These are phyloP conservation scores for Hycleus phaleratus DNA, from an alignment of 1,140 invertebrate genomes.

Conservation along the genomic window DNA sequence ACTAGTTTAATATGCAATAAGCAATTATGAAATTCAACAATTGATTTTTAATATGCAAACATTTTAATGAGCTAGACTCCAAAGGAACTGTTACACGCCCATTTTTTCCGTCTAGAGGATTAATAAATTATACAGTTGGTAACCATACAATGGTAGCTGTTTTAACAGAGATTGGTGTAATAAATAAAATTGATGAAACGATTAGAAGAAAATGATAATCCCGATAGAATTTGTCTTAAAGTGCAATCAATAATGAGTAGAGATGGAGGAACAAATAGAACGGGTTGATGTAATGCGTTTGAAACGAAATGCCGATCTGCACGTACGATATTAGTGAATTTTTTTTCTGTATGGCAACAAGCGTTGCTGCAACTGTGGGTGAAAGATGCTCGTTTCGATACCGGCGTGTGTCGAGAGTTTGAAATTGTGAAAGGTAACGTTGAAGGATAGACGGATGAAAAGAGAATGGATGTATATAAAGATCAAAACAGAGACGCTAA, in stretches of 20 bases:
- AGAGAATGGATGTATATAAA: slow-evolving; percentile 32
- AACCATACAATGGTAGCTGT: too few relatives aligned
- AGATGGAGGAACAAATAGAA: background rate
- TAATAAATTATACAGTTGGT: too few relatives aligned
- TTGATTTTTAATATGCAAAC: too few relatives aligned
- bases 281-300: background rate
- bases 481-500: slow-evolving; percentile 37
- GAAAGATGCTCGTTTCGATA: background rate
- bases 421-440: slow-evolving; percentile 1
- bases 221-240: background rate
- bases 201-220: too few relatives aligned
- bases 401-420: background rate
- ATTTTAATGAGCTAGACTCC: too few relatives aligned
- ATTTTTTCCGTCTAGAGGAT: too few relatives aligned
- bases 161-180: too few relatives aligned
- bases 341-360: background rate
- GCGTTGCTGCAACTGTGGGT: background rate
- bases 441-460: slow-evolving; percentile 31
- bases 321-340: slow-evolving; percentile 12
- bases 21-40: too few relatives aligned
- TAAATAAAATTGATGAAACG: too few relatives aligned
- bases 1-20: too few relatives aligned
- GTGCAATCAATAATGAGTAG: slow-evolving; percentile 8
- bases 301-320: slow-evolving; percentile 5
- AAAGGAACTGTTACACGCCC: too few relatives aligned